A percentile compares a stretch with the other conserved stretches of the same genome.
These are phyloP conservation scores for Campoletis sonorensis DNA, from an alignment of 1,140 invertebrate genomes.

Conservation along the genomic window DNA sequence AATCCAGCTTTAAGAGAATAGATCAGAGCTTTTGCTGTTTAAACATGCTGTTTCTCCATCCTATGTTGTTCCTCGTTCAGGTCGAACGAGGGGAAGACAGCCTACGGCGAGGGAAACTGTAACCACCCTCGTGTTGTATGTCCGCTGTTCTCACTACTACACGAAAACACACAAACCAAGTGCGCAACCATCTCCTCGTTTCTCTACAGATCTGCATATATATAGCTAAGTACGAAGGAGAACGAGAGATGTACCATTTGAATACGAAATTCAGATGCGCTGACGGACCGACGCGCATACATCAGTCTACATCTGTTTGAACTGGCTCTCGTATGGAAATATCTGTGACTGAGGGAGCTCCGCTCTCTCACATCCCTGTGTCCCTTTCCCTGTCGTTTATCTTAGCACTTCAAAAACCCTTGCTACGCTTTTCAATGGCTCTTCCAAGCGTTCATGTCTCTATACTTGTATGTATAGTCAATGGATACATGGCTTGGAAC, in stretches of 20 bases:
- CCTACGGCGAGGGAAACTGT: neutral
- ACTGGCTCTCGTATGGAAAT: slow-evolving; percentile 75
- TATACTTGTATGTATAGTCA: too few species aligned
- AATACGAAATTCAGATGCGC: slow-evolving; percentile 74
- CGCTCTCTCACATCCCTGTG: slow-evolving; percentile 33
- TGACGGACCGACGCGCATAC: slow-evolving; percentile 72
- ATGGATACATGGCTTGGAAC: too few species aligned
- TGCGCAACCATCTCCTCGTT: slow-evolving; percentile 57
- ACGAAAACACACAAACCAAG: neutral
- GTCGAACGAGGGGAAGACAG: neutral
- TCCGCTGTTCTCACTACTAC: neutral
- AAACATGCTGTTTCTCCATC: neutral
- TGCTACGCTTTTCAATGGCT: slow-evolving; percentile 3
- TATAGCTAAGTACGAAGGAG: slow-evolving; percentile 3
- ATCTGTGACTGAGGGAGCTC: slow-evolving; percentile 49
- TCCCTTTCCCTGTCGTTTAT: slow-evolving; percentile 34
- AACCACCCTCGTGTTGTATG: neutral
- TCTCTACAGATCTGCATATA: slow-evolving; percentile 24
- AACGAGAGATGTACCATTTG: slow-evolving; percentile 68
- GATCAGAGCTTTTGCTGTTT: slow-evolving; percentile 2
- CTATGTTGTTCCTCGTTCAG: neutral
- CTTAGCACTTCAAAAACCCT: slow-evolving; percentile 21
- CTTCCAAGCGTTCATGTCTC: neutral
- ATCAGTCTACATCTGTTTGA: slow-evolving; percentile 74
- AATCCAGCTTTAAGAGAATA: neutral